Evolutionary conservation across 2,797 vertebrate genomes (phyloP), one percentile per base, ranked within the genome.

Genomic region (Uromys caudimaculatus): DNA sequence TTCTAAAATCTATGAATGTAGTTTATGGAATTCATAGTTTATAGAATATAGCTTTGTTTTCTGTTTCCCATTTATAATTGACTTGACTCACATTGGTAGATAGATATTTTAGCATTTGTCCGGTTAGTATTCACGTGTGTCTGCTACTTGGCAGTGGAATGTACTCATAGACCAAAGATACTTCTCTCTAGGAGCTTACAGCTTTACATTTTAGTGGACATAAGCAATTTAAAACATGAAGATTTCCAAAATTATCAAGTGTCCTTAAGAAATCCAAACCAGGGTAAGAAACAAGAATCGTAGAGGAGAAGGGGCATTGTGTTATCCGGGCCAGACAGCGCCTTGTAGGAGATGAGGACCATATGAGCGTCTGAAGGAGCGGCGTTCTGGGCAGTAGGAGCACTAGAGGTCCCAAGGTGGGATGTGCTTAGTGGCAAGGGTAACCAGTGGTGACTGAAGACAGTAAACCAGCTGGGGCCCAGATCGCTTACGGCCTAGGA

Each of bases 11-110:
- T 89, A 11, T 29, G 85, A 75, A 75, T 92, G 5, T 4, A 17
- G 41, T 56, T 38, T 93, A 6, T 96, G n/a, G 67, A 69, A n/a
- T 69, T 69, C n/a, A 69, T 69, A 69, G 41, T 90, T 67, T 79
- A 90, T 13, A 96, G 23, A 91, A 0, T 1, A 13, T 91, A 52
- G 29, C 6, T 77, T 44, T 84, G 41, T 95, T 92, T 95, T 90
- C 29, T 83, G 11, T 77, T 95, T 95, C 67, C 32, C 58, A 38
- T 64, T 94, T 95, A 47, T 62, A 62, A 52, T 90, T 93, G n/a
- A 79, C 73, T 62, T 90, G 41, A 29, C 21, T 93, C 38, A 94
- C 54, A 47, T 77, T 60, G 47, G 60, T 88, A 82, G 47, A 41
- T 73, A n/a, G 64, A 67, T n/a, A 69, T n/a, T 67, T 93, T 73